These are phyloP conservation scores for Gopherus evgoodei DNA, from an alignment of 2,113 vertebrate genomes.

Conservation along the genomic window DNA sequence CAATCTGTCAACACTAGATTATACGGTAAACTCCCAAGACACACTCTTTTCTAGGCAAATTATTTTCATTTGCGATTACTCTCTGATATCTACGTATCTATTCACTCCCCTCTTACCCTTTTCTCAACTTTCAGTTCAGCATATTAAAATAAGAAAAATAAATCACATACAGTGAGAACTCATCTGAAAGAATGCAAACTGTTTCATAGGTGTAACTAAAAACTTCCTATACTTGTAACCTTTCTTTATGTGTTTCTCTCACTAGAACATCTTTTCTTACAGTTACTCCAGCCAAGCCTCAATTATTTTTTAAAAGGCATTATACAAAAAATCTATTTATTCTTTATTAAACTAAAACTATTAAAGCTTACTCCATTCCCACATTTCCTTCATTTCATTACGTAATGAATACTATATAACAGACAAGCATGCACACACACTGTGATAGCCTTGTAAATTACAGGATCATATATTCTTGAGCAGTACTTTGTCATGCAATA, in stretches of 20 bases:
- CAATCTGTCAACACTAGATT: slow-evolving; percentile 39
- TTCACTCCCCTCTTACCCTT: not conserved
- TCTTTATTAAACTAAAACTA: not conserved
- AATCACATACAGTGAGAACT: not conserved
- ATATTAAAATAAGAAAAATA: not conserved
- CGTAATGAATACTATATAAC: not conserved
- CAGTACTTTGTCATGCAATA: not conserved
- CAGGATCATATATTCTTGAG: not conserved
- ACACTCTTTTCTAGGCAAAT: not conserved
- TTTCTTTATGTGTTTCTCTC: not conserved
- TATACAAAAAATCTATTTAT: not conserved
- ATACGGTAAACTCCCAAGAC: not conserved
- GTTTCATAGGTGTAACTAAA: not conserved
- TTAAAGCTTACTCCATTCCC: not conserved
- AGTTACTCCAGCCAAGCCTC: not conserved
- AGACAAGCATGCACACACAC: not conserved
- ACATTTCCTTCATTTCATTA: not conserved
- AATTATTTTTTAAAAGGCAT: not conserved
- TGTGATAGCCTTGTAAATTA: not conserved
- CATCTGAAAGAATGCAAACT: not conserved
- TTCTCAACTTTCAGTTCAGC: not conserved
- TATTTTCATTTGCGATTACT: slow-evolving; percentile 30
- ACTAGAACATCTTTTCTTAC: not conserved
- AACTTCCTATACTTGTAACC: not conserved
- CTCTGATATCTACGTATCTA: not conserved